These are phyloP conservation scores for Brachionus rotundiformis DNA, from an alignment of 1,140 invertebrate species.

Conservation along the genomic window DNA sequence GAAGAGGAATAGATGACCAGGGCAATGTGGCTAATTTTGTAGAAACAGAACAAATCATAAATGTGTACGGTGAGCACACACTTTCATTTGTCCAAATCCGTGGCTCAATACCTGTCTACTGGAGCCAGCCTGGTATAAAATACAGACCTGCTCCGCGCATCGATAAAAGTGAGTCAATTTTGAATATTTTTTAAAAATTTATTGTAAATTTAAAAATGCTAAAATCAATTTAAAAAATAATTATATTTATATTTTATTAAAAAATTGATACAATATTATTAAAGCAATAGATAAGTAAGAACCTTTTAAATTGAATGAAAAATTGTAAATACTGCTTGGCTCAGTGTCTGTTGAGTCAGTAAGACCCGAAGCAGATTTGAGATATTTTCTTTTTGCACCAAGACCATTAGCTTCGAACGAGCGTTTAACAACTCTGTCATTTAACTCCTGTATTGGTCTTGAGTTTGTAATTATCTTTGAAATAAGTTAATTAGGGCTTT, in stretches of 20 bases:
- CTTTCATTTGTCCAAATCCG: constrained; percentile 52
- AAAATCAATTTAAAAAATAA: no score
- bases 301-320: neutral
- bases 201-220: no score
- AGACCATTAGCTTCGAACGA: neutral
- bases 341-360: neutral
- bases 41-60: constrained; percentile 83
- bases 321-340: neutral
- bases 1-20: constrained; percentile 94
- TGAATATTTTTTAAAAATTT: neutral
- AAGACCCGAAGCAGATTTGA: constrained; percentile 9
- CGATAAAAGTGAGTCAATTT: constrained; percentile 24
- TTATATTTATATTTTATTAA: neutral
- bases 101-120: constrained; percentile 52
- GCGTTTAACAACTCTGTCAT: neutral
- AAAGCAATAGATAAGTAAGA: neutral
- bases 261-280: neutral
- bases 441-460: constrained; percentile 10
- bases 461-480: constrained; percentile 20
- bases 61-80: constrained; percentile 16
- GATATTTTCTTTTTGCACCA: neutral
- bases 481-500: no score
- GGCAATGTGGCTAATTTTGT: constrained; percentile 99
- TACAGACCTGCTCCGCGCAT: constrained; percentile 44
- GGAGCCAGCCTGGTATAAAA: constrained; percentile 48